Evolutionary conservation across 1,140 invertebrate species (phyloP).

Genomic region (Arctopsyche grandis): DNA sequence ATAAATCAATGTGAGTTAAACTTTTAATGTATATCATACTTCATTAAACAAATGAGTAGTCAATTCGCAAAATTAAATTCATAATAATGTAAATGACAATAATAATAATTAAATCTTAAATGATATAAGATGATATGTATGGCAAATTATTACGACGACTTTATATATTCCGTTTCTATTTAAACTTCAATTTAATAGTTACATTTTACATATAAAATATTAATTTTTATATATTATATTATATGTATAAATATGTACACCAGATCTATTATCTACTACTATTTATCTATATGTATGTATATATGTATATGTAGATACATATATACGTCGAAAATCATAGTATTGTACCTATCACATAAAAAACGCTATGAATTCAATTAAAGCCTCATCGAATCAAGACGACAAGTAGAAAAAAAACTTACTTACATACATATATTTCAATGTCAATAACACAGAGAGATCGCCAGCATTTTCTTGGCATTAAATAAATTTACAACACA

Average conservation of each 20-base stretch:
- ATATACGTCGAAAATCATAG: slow-evolving; percentile 11
- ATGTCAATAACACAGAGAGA: neutral
- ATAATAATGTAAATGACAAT: too few species aligned
- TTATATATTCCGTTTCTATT: slow-evolving; percentile 16
- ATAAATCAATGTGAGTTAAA: too few species aligned
- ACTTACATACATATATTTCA: neutral
- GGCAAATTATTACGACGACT: slow-evolving; percentile 37
- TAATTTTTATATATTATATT: slow-evolving; percentile 10
- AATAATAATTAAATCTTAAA: neutral
- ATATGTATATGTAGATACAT: neutral
- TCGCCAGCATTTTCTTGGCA: neutral
- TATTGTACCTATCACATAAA: slow-evolving; percentile 26
- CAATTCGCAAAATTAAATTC: too few species aligned
- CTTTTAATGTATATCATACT: too few species aligned
- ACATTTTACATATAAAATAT: slow-evolving; percentile 19
- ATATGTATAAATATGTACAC: too few species aligned
- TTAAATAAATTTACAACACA: slow-evolving; percentile 2
- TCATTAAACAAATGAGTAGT: too few species aligned
- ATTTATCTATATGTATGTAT: neutral
- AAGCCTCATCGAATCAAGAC: neutral
- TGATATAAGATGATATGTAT: slow-evolving; percentile 39
- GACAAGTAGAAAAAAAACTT: neutral
- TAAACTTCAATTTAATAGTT: neutral
- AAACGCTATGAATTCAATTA: neutral
- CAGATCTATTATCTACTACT: neutral